phyloP scores from a whole-genome alignment of 1,140 invertebrate genomes.

The Argopecten irradians region DNA sequence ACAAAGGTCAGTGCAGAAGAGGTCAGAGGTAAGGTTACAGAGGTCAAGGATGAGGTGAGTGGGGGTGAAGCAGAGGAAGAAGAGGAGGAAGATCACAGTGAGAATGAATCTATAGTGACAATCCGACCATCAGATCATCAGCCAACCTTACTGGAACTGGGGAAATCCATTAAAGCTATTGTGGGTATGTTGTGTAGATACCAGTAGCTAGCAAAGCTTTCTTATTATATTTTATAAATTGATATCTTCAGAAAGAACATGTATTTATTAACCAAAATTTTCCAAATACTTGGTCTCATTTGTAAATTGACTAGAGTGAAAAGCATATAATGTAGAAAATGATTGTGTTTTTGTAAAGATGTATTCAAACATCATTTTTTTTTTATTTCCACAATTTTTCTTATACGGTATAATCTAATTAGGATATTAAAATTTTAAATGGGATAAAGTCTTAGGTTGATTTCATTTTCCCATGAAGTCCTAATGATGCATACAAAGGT shows the following conservation, averaged over 20 bases:
- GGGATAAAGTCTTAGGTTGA: no score
- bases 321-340: background rate
- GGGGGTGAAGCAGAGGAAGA: slow-evolving; percentile 29
- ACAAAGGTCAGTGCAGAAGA: slow-evolving; percentile 35
- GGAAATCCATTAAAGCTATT: slow-evolving; percentile 67
- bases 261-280: background rate
- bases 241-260: no score
- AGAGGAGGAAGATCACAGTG: slow-evolving; percentile 39
- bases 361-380: no score
- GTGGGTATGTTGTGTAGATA: slow-evolving; percentile 70
- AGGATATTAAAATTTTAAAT: no score
- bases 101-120: slow-evolving; percentile 68
- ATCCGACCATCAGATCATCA: slow-evolving; percentile 62
- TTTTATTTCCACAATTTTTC: no score
- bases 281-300: background rate
- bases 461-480: no score
- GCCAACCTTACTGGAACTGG: slow-evolving; percentile 62
- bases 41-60: background rate
- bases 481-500: no score
- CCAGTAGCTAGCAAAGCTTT: no score
- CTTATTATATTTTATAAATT: no score
- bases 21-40: slow-evolving; percentile 30
- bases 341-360: no score
- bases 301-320: background rate
- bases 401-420: no score